Base-by-base conservation (phyloP, 2,113 vertebrate species). In the Oostethus manadensis region DNA sequence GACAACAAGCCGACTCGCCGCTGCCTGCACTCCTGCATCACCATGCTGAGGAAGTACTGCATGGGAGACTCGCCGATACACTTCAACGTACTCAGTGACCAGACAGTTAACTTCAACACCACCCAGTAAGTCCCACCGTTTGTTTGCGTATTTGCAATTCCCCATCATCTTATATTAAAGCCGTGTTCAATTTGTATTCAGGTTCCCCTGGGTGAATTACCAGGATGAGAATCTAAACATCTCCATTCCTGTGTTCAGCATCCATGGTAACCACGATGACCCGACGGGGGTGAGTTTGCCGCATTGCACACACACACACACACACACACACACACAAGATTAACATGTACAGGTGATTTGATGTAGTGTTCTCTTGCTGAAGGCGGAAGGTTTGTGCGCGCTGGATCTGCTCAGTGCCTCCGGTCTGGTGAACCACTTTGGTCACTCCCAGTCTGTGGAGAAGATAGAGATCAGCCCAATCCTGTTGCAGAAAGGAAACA, bases 131-230 rank as follows among this genome's bases (percentile, higher is more conserved):
- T 71, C 18, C 11, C n/a, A 29, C 17, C 46, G 1, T 17, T 0
- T 18, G 2, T 13, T 23, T 44, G 8, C 23, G 1, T 57, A 16
- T 7, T 42, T 7, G 35, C 10, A 17, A 1, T 17, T 47, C 18
- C 3, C 11, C 33, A 46, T n/a, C 22, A 50, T 50, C 16, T 50
- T 21, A 3, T 17, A 44, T 3, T 44, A 2, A 54, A 38, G 15
- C 35, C 68, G 29, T 62, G 73, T 6, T 48, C 4, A 62, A 1
- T 60, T 20, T 68, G 9, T 70, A 1, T 75, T 62, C 62, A 99
- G 97, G 81, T 99, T 99, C 84, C 94, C 97, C 0, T 98, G 95
- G 96, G 97, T 98, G 48, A 99, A 99, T 83, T 99, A 98, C 58
- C 93, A 97, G 77, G 97, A 99, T 80, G 80, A 81, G 82, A 99